A percentile compares a stretch with the other conserved stretches of the same genome.
phyloP scores from a whole-genome alignment of 2,113 vertebrate genomes.

The zebrafish (Danio rerio) region DNA sequence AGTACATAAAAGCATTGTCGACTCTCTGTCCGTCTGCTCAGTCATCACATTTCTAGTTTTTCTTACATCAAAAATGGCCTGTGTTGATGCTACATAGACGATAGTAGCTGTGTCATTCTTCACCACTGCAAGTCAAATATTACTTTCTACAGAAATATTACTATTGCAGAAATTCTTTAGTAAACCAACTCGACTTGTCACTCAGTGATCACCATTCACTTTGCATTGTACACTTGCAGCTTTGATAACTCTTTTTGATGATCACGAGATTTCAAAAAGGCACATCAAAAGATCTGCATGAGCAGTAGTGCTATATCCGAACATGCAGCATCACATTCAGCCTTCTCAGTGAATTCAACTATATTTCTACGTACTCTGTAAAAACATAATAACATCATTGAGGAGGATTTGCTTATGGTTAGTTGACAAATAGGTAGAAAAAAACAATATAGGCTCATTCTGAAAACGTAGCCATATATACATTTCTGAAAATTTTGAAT shows the following conservation, averaged over 20 bases:
- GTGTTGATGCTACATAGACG: background rate
- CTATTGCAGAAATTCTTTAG: background rate
- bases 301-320: background rate
- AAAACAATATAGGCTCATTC: too few species aligned
- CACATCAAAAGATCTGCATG: background rate
- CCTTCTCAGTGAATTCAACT: background rate
- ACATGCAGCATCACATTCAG: background rate
- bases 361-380: background rate
- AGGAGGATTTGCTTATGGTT: background rate
- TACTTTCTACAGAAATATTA: background rate
- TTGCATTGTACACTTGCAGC: background rate
- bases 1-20: background rate
- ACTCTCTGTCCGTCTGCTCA: background rate
- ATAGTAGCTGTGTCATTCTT: background rate
- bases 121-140: background rate
- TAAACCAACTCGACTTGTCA: background rate
- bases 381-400: background rate
- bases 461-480: too few species aligned
- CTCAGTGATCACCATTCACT: background rate
- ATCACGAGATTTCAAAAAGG: background rate
- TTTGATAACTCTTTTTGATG: background rate
- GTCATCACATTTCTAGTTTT: background rate
- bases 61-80: conserved; percentile 1
- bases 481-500: too few species aligned
- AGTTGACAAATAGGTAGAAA: too few species aligned